Base-by-base conservation (phyloP, 2,113 vertebrate species). In the Pleuronectes platessa region DNA sequence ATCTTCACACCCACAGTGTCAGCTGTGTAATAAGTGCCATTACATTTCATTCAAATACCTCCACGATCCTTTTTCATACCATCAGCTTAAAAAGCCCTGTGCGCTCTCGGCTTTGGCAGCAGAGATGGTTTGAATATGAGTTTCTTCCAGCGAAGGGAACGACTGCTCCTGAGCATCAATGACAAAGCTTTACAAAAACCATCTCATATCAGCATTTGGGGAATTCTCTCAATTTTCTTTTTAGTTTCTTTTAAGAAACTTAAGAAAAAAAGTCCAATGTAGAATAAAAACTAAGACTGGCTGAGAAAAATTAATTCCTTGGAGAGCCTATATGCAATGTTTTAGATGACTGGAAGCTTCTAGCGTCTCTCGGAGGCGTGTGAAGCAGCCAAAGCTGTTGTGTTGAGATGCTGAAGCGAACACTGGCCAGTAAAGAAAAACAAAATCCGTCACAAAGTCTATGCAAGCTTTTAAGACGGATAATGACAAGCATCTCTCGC, bases 381-480 rank as follows among this genome's bases (percentile, higher is more conserved):
- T 53, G 15, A 60, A 56, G 61, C 17, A 47, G 54, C 31, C 51
- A 78, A 62, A 89, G 47, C 69, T 35, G 37, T 18, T 71, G 47
- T 74, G 74, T 58, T 71, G 26, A 59, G 54, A 75, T 56, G 62
- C 23, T 55, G 17, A 67, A 74, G 42, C 20, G 18, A 68, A 73
- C 3, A 1, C 63, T 73, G 2, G 58, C 76, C 61, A 73, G 51
- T 15, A 18, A 82, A 65, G 35, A 69, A 67, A 62, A n/a, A n/a
- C 66, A 65, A 83, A 62, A 68, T 47, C 71, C 53, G 65, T 59
- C 21, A 55, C 8, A 72, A 72, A 87, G 77, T 62, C 42, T 62
- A 21, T 53, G 54, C 49, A 8, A 76, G 37, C 68, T 74, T 80
- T 85, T 78, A 87, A 78, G 71, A 71, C 61, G 26, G 64, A 79